Percentiles rank a stretch among this genome's conserved stretches.
phyloP scores from a whole-genome alignment of 2,113 vertebrate genomes.

The Erythrolamprus reginae region DNA sequence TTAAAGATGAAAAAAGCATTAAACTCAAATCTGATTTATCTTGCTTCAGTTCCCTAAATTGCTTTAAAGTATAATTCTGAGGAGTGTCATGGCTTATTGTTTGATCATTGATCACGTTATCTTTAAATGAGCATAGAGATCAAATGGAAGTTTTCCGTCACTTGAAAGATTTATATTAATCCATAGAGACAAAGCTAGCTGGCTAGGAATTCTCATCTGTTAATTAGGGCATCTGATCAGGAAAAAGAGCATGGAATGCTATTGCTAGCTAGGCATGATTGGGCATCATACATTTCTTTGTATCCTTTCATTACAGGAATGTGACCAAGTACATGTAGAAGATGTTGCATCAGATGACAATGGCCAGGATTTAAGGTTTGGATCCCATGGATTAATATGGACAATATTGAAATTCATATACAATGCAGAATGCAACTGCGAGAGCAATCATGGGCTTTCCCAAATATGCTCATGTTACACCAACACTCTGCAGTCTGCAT shows the following conservation, averaged over 20 bases:
- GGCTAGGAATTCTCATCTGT: background rate
- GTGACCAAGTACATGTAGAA: conserved; percentile 97
- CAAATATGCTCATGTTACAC: too few species aligned
- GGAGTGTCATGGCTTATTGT: background rate
- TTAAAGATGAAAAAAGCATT: background rate
- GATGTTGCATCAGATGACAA: conserved; percentile 97
- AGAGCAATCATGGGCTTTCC: too few species aligned
- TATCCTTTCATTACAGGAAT: conserved; percentile 78
- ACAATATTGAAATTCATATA: background rate
- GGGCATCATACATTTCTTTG: background rate
- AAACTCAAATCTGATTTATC: background rate
- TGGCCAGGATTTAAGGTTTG: conserved; percentile 92
- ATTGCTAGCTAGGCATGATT: background rate
- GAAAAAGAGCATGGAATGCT: background rate
- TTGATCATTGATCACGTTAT: background rate
- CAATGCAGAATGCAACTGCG: too few species aligned
- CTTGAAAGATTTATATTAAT: background rate
- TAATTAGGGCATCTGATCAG: background rate
- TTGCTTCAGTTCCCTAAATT: background rate
- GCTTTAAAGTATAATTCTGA: background rate
- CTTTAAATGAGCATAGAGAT: background rate
- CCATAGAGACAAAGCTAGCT: background rate
- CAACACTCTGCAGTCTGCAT: too few species aligned
- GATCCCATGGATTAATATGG: background rate
- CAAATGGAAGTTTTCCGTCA: background rate